Conservation (phyloP, 2,797 vertebrate species). For the Echiichthys vipera region DNA sequence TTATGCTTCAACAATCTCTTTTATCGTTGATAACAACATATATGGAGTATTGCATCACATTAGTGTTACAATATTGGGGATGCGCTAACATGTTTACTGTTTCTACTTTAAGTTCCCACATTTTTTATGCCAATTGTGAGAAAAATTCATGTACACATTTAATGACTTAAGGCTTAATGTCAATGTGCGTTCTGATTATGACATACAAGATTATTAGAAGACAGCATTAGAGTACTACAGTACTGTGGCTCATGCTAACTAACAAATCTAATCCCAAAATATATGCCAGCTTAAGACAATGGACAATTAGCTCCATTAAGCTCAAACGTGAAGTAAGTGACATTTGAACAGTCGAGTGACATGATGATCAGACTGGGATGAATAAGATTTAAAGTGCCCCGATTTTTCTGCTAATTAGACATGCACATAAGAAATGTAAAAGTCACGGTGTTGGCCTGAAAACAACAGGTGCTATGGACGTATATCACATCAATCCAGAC, state of each 20-base stretch:
- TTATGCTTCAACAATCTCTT: background rate
- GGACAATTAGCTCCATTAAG: background rate
- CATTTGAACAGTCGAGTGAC: constrained; percentile 2
- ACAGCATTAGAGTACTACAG: background rate
- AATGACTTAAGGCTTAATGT: too few species aligned
- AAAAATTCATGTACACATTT: too few species aligned
- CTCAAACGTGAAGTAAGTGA: background rate
- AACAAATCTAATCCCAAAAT: background rate
- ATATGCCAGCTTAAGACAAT: background rate
- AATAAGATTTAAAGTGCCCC: background rate
- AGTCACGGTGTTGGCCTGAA: constrained; percentile 9
- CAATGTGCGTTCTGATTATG: background rate
- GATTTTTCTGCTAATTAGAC: background rate
- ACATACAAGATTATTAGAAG: background rate
- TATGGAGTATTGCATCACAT: background rate
- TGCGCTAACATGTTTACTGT: background rate
- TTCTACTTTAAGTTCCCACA: background rate
- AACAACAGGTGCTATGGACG: constrained; percentile 41
- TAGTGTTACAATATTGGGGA: background rate
- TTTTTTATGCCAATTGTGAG: background rate
- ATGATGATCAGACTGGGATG: background rate
- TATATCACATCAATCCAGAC: constrained; percentile 41
- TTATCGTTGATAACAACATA: background rate
- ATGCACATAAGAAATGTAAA: background rate
- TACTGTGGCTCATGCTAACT: background rate